These are phyloP conservation scores for Xerus inauris DNA, from an alignment of 2,113 vertebrate genomes.

Conservation along the genomic window DNA sequence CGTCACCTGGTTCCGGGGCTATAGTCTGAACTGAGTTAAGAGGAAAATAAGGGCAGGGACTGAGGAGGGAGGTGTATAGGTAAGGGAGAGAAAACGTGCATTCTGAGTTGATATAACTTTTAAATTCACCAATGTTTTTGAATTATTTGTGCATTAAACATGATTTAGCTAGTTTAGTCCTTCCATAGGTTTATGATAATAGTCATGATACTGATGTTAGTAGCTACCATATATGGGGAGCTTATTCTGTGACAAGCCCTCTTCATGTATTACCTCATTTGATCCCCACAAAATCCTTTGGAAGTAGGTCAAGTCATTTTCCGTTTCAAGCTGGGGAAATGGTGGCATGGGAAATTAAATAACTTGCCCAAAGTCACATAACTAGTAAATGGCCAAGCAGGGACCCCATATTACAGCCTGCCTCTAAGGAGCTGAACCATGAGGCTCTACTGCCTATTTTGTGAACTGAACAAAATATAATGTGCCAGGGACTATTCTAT, in stretches of 20 bases:
- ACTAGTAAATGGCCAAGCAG: background rate
- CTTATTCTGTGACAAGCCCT: background rate
- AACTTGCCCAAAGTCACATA: background rate
- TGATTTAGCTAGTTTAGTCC: background rate
- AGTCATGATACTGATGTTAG: background rate
- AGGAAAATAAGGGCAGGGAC: background rate
- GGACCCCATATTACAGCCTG: background rate
- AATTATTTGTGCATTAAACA: constrained; percentile 34
- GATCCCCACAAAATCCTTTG: background rate
- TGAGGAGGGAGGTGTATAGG: background rate
- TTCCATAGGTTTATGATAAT: background rate
- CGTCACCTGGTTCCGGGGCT: background rate
- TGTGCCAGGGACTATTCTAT: background rate
- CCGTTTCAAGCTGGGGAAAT: background rate
- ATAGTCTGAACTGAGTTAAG: background rate
- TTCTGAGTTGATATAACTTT: constrained; percentile 10
- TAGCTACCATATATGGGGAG: background rate
- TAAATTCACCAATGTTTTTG: background rate
- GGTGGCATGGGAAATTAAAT: background rate
- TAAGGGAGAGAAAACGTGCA: background rate
- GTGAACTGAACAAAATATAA: background rate
- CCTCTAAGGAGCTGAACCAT: background rate
- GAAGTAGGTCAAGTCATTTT: constrained; percentile 31
- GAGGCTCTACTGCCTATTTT: background rate
- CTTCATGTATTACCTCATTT: background rate